Percentiles rank a stretch among this genome's conserved stretches.
These are phyloP conservation scores for Aphelocoma californica DNA, from an alignment of 2,797 vertebrate species.

Conservation along the genomic window DNA sequence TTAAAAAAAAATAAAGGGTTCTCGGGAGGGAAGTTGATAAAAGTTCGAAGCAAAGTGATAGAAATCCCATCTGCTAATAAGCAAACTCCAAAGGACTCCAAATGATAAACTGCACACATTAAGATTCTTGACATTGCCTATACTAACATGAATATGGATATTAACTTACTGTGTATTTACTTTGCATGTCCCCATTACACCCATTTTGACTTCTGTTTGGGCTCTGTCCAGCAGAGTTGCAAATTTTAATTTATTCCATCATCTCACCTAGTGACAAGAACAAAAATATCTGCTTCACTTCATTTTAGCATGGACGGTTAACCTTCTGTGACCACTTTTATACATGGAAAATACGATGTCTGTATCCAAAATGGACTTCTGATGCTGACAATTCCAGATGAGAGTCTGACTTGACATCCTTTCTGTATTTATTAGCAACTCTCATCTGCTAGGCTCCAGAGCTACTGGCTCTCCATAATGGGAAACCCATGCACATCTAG, in stretches of 20 bases:
- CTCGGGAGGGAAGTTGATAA: not conserved
- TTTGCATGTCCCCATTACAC: not conserved
- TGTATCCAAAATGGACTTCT: not conserved
- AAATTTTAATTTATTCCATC: not conserved
- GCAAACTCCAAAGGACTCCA: not conserved
- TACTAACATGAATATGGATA: not conserved
- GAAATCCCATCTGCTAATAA: not conserved
- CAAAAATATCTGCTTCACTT: not conserved
- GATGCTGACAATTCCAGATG: not conserved
- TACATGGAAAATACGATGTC: not conserved
- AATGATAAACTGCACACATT: not conserved
- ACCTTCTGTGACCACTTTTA: not conserved
- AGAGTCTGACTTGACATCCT: not conserved
- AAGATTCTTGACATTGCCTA: not conserved
- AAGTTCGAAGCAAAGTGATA: not conserved
- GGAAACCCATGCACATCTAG: not conserved
- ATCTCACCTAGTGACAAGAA: not conserved
- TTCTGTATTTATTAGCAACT: not conserved
- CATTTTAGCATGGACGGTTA: not conserved
- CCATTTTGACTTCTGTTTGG: not conserved
- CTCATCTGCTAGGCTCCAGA: not conserved
- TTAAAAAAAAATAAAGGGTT: not conserved
- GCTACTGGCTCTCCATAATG: not conserved
- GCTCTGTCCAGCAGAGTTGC: not conserved
- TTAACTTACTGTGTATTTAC: not conserved